Evolutionary conservation across 2,113 vertebrate genomes (phyloP), one percentile per base, ranked within the genome.

Genomic region (Pedetes capensis): DNA sequence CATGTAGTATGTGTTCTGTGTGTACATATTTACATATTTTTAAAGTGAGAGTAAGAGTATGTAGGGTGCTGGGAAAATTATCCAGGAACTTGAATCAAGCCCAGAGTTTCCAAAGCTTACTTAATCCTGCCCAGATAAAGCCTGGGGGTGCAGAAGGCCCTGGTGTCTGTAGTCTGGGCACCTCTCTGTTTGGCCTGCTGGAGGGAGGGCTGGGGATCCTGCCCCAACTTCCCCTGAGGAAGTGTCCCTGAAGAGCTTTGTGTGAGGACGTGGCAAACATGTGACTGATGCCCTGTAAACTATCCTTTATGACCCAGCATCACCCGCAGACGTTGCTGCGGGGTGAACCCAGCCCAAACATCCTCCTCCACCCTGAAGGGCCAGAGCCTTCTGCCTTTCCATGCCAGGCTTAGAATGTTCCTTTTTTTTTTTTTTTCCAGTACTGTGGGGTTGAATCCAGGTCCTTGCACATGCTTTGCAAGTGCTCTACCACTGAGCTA

Each of bases 271-370:
- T n/a, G n/a, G n/a, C n/a, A n/a, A n/a, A n/a, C 51, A 88, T 51
- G 57, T 59, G 66, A 89, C 68, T 27, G 34, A 57, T 59, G 69
- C 5, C 47, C 16, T 2, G 29, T 32, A 78, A 49, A 27, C 39
- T 22, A 18, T n/a, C 79, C 78, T 89, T 85, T 69, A 59, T 23
- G 23, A 71, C 64, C 55, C 78, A 95, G 79, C n/a, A n/a, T 95
- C 87, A 81, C 83, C 71, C 44, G 85, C 61, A 88, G 82, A 93
- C 51, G 87, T 82, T 91, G 87, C 90, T 88, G 34, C 83, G 75
- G 72, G 95, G 47, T 16, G 4, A 0, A 34, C 32, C 71, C 37
- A n/a, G 25, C 14, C 23, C 51, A 72, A 39, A 71, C 80, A 72
- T 3, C 7, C 47, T 85, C 18, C 44, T 79, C 9, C 34, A 72